Evolutionary conservation across 2,113 vertebrate species (phyloP), one percentile per base, ranked within the genome.

Genomic region (Anthoscopus minutus): DNA sequence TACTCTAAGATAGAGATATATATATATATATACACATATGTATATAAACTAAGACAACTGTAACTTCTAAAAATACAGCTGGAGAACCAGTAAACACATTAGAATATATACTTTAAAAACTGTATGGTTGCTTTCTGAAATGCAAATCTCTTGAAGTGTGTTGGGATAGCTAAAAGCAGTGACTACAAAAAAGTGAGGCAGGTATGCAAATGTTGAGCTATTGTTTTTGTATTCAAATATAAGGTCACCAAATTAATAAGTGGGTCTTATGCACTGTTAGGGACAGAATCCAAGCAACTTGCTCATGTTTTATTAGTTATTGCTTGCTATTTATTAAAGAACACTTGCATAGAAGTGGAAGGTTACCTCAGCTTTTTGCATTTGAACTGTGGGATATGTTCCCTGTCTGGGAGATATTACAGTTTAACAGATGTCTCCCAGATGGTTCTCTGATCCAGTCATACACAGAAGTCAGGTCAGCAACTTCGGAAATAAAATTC

Each of bases 391-490:
- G 86, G 70, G 69, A 50, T 83, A 79, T 23, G 16, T 78, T 81
- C 44, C 48, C 70, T 51, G 21, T 62, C 67, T 87, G 86, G 62
- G 86, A 94, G 70, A 93, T 61, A 90, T 69, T 95, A 77, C 44
- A 92, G 87, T 56, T 89, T 76, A 91, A 77, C 96, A 96, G 93
- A 95, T 97, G 95, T 89, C 81, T 95, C 80, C 87, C 95, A 97
- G 95, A 93, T 96, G 94, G 85, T 71, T 67, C 77, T 67, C 72
- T 79, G 82, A 88, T 73, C 85, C 35, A 90, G 72, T 72, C 54
- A 13, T 47, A 56, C 85, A 93, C 88, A 96, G 91, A 92, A 94
- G 87, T 85, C 93, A 89, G 91, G 95, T 96, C 94, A 96, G 85
- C 87, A 96, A 60, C 76, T 96, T 82, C n/a, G 48, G 85, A 96